Percentiles rank a stretch among this genome's conserved stretches.
Conservation (phyloP, 2,797 vertebrate genomes). For the Crotalus adamanteus region DNA sequence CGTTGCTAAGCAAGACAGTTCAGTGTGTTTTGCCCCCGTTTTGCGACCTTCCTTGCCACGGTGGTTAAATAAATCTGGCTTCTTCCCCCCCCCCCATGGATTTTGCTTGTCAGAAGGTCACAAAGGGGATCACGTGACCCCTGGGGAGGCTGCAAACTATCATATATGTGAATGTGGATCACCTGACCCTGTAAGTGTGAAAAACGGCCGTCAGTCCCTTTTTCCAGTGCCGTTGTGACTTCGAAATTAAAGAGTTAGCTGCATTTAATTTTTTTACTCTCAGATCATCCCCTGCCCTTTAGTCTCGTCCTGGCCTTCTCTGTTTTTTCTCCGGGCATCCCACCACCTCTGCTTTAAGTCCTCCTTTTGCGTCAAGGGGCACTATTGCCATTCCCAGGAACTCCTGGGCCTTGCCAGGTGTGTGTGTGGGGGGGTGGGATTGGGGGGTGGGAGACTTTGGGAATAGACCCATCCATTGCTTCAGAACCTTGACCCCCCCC, state of each 20-base stretch:
- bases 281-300: background rate
- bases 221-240: background rate
- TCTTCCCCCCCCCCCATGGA: no score
- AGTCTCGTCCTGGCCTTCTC: background rate
- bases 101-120: background rate
- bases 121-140: background rate
- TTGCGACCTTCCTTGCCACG: background rate
- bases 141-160: accelerated
- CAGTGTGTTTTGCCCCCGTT: background rate
- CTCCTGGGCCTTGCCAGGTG: background rate
- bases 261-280: background rate
- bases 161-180: background rate
- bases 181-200: background rate
- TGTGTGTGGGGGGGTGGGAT: accelerated
- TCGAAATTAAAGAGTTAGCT: background rate
- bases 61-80: background rate
- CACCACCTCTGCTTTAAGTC: no score
- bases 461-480: background rate
- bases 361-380: background rate
- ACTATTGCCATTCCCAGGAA: background rate
- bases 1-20: background rate
- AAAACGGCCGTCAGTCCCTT: accelerated
- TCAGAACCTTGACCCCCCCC: background rate
- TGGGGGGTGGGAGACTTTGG: background rate
- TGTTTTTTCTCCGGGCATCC: background rate